A percentile compares a stretch with the other conserved stretches of the same genome.
Evolutionary conservation across 2,888 invertebrate genomes (phyloP).

Genomic region (Balanococcus diminutus): DNA sequence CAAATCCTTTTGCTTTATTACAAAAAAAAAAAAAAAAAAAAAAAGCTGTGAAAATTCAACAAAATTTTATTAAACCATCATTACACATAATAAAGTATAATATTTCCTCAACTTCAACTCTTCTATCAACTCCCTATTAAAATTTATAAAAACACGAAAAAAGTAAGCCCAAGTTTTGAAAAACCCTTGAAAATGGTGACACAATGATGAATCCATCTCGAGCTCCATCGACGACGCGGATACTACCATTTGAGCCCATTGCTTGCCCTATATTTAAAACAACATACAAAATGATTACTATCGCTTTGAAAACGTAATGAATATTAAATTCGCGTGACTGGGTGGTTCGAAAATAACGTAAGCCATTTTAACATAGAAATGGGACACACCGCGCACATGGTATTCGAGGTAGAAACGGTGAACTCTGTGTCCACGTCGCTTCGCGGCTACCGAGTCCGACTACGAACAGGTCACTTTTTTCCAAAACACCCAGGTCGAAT

Average conservation of each 20-base stretch:
- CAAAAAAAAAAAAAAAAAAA: too few species aligned
- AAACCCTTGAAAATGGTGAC: background rate
- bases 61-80: too few species aligned
- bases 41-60: too few species aligned
- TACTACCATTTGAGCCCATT: background rate
- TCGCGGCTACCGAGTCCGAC: background rate
- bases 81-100: too few species aligned
- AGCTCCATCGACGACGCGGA: background rate
- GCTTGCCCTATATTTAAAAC: conserved; percentile 16
- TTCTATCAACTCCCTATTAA: too few species aligned
- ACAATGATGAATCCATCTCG: background rate
- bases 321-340: conserved; percentile 17
- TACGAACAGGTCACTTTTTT: background rate
- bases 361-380: conserved; percentile 14
- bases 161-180: background rate
- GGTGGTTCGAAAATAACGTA: conserved; percentile 5
- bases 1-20: too few species aligned
- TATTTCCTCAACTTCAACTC: background rate
- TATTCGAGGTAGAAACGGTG: background rate
- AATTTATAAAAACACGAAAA: background rate
- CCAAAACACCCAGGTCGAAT: background rate
- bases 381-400: background rate
- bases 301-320: conserved; percentile 22
- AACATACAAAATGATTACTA: conserved; percentile 13
- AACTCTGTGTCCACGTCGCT: background rate